phyloP scores from a whole-genome alignment of 1,140 invertebrate genomes.

The Proctacanthus coquilletti region DNA sequence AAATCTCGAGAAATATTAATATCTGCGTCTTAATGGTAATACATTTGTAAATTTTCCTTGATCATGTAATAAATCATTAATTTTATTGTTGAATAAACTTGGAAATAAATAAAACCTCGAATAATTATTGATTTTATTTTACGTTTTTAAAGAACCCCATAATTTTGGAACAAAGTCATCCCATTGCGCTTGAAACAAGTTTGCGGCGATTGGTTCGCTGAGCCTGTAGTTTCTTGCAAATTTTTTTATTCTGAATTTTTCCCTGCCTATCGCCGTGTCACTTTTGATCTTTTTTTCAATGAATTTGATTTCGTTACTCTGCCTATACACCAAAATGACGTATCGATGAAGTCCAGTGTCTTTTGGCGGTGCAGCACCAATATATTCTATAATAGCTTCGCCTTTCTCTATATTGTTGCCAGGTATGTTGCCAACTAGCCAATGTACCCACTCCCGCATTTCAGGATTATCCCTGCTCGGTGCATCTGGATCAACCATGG shows the following conservation, averaged over 20 bases:
- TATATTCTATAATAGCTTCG: slow-evolving; percentile 54
- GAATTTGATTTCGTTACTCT: slow-evolving; percentile 22
- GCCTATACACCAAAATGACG: slow-evolving; percentile 69
- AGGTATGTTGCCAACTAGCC: slow-evolving; percentile 77
- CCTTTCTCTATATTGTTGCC: slow-evolving; percentile 51
- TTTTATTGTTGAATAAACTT: too few species aligned
- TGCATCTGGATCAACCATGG: slow-evolving; percentile 10
- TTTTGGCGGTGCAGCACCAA: slow-evolving; percentile 67
- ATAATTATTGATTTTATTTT: too few species aligned
- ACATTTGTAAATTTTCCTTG: too few species aligned
- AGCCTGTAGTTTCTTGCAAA: slow-evolving; percentile 70
- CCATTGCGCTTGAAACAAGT: slow-evolving; percentile 70
- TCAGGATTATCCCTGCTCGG: slow-evolving; percentile 44
- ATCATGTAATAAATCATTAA: too few species aligned
- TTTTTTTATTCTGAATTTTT: slow-evolving; percentile 54
- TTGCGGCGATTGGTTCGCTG: slow-evolving; percentile 64
- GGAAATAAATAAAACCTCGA: too few species aligned
- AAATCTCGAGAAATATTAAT: too few species aligned
- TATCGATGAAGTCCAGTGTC: slow-evolving; percentile 73
- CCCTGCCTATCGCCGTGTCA: slow-evolving; percentile 49
- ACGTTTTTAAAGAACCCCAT: too few species aligned
- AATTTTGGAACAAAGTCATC: slow-evolving; percentile 74
- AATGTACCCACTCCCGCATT: slow-evolving; percentile 75
- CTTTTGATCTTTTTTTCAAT: slow-evolving; percentile 27
- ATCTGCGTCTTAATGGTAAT: too few species aligned